phyloP scores from a whole-genome alignment of 1,140 invertebrate species.

The Drosophila pandora region DNA sequence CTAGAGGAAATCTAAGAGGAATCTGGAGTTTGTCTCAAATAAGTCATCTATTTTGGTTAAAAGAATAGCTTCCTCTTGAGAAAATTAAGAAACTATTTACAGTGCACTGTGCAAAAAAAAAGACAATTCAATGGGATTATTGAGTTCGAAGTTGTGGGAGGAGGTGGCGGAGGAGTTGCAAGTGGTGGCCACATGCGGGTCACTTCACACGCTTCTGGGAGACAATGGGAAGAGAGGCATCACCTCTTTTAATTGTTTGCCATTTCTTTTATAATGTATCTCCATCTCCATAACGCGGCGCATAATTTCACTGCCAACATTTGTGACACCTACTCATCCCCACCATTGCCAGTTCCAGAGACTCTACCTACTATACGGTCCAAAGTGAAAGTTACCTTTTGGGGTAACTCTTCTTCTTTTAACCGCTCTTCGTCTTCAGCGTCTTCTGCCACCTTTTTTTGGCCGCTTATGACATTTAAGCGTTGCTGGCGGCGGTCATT shows the following conservation, averaged over 20 bases:
- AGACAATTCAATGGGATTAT: constrained; percentile 26
- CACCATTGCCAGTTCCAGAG: constrained; percentile 9
- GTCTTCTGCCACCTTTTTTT: not conserved
- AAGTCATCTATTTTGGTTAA: too few species aligned
- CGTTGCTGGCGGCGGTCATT: constrained; percentile 43
- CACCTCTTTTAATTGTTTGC: constrained; percentile 60
- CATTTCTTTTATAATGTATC: constrained; percentile 69
- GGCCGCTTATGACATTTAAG: constrained; percentile 56
- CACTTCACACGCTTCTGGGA: constrained; percentile 58
- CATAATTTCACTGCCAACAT: constrained; percentile 71
- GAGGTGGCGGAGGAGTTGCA: not conserved
- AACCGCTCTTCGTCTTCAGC: constrained; percentile 1
- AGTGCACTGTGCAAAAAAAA: not conserved
- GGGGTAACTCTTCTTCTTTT: constrained; percentile 18
- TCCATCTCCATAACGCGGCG: constrained; percentile 60
- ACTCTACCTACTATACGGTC: constrained; percentile 21
- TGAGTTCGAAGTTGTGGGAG: not conserved
- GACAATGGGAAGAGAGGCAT: constrained; percentile 37
- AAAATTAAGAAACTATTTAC: not conserved
- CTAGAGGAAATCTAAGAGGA: too few species aligned
- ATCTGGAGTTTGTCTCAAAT: too few species aligned
- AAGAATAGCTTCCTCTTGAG: too few species aligned
- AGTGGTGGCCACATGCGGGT: constrained; percentile 58
- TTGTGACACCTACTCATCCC: constrained; percentile 69
- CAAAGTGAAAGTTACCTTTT: constrained; percentile 52